Conservation (phyloP, 2,888 invertebrate genomes). For the Amphipoea lucens region DNA sequence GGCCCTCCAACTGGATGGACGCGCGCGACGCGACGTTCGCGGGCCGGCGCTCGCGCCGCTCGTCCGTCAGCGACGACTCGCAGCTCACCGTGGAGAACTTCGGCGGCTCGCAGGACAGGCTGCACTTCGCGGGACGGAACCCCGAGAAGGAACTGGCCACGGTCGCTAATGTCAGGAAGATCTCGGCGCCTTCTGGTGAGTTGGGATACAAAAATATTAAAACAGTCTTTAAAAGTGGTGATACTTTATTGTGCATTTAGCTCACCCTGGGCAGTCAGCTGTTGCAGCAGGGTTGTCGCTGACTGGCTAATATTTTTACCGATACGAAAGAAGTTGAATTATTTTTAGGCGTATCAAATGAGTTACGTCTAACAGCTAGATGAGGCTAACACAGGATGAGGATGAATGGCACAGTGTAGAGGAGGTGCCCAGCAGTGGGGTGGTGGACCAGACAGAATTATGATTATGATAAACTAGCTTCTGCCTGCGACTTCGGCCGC, state of each 20-base stretch:
- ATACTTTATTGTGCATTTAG: neutral
- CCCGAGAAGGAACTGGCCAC: conserved; percentile 94
- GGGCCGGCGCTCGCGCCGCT: conserved; percentile 95
- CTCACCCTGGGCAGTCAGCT: no score
- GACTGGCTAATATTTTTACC: neutral
- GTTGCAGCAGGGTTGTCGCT: neutral
- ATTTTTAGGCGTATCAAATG: no score
- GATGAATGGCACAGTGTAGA: neutral
- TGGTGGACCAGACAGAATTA: neutral
- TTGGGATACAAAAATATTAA: neutral
- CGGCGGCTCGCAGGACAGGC: conserved; percentile 97
- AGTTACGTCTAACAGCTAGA: no score
- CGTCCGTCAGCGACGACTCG: conserved; percentile 95
- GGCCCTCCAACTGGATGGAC: conserved; percentile 96
- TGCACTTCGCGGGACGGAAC: conserved; percentile 95
- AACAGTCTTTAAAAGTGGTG: neutral
- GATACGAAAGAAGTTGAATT: neutral
- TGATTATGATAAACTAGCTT: neutral
- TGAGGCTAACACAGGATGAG: neutral
- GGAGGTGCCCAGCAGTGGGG: neutral
- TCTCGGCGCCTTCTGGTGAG: conserved; percentile 88
- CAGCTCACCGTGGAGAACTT: conserved; percentile 98
- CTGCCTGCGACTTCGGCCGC: no score
- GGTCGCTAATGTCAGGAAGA: conserved; percentile 84
- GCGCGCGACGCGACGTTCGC: conserved; percentile 90